Evolutionary conservation across 23 tunicate species (phyloP).

Genomic region (Aplidium turbinatum): DNA sequence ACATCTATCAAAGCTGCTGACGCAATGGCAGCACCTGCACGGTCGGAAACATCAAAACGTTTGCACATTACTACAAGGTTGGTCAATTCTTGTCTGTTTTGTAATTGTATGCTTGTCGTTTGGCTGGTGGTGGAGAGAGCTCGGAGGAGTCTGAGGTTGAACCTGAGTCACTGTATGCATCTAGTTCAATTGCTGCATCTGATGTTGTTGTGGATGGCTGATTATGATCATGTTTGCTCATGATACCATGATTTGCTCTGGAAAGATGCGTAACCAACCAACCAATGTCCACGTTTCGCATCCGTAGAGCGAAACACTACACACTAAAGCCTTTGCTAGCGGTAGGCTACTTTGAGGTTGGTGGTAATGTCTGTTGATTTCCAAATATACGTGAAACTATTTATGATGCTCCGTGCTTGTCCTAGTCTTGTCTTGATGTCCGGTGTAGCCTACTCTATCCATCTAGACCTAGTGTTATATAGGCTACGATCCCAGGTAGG

Average conservation of each 20-base stretch:
- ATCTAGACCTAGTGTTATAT: too few species aligned
- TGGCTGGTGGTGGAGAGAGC: slow-evolving; percentile 11
- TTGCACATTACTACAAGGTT: slow-evolving; percentile 34
- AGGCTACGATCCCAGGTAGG: too few species aligned
- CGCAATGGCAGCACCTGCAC: slow-evolving; percentile 43
- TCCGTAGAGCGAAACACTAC: too few species aligned
- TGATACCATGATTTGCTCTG: slow-evolving; percentile 6
- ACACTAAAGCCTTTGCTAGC: too few species aligned
- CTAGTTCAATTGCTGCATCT: slow-evolving; percentile 22
- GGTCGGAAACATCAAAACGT: slow-evolving; percentile 26
- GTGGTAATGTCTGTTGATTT: too few species aligned
- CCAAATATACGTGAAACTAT: too few species aligned
- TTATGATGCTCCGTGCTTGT: too few species aligned
- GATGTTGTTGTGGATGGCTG: slow-evolving; percentile 25
- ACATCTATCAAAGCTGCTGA: slow-evolving; percentile 23
- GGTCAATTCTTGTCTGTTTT: slow-evolving; percentile 21
- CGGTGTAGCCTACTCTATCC: too few species aligned
- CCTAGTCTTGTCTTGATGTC: too few species aligned
- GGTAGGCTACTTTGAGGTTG: too few species aligned
- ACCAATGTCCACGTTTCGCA: too few species aligned
- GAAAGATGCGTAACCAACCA: too few species aligned
- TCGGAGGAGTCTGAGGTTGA: slow-evolving; percentile 13
- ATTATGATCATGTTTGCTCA: slow-evolving; percentile 1
- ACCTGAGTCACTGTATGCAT: slow-evolving; percentile 1
- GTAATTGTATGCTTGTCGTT: slow-evolving; percentile 12